These are phyloP conservation scores for Lamellibrachia columna DNA, from an alignment of 2,888 invertebrate genomes.

Conservation along the genomic window DNA sequence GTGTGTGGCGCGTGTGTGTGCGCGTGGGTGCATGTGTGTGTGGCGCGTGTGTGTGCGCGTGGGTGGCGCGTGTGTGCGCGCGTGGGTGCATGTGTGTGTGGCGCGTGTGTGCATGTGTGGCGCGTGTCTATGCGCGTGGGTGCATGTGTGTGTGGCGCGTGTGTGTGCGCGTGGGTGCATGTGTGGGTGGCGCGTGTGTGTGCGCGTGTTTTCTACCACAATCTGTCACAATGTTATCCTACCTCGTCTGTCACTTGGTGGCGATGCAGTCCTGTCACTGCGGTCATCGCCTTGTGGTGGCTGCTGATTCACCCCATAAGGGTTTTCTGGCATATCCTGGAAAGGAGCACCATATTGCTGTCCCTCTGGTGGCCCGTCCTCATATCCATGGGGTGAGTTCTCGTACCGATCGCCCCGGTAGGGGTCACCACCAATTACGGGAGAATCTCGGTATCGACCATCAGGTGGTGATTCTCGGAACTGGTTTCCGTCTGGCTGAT, in stretches of 20 bases:
- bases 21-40: too few species aligned
- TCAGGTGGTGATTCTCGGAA: not conserved
- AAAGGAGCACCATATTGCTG: not conserved
- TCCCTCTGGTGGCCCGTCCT: not conserved
- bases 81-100: too few species aligned
- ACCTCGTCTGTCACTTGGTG: conserved; percentile 12
- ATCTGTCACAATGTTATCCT: not conserved
- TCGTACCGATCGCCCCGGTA: not conserved
- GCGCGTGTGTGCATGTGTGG: too few species aligned
- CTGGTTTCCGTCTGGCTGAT: not conserved
- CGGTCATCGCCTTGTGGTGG: not conserved
- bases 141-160: too few species aligned
- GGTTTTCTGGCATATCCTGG: conserved; percentile 12
- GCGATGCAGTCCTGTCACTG: not conserved
- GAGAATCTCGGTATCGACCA: not conserved
- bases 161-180: too few species aligned
- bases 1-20: too few species aligned
- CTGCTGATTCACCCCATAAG: not conserved
- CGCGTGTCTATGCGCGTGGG: too few species aligned
- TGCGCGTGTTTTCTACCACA: not conserved
- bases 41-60: too few species aligned
- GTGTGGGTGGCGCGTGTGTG: too few species aligned
- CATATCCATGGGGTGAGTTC: not conserved
- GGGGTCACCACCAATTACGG: not conserved
- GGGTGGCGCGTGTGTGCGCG: too few species aligned